phyloP scores from a whole-genome alignment of 1,140 invertebrate genomes.

The Panulirus ornatus region DNA sequence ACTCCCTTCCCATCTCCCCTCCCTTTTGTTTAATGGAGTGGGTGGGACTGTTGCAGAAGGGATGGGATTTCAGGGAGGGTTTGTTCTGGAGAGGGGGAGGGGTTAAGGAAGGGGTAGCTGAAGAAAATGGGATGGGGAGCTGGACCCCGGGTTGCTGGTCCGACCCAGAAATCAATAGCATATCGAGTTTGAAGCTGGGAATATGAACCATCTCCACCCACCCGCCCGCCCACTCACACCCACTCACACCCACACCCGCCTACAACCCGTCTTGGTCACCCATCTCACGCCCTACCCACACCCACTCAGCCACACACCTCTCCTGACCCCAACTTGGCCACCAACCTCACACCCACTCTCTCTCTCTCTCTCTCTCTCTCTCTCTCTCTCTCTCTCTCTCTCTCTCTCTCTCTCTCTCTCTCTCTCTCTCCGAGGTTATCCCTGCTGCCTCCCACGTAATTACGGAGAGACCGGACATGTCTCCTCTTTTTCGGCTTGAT shows the following conservation, averaged over 20 bases:
- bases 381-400: not conserved
- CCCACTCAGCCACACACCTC: not conserved
- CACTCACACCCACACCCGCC: not conserved
- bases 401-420: not conserved
- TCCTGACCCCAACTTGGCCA: not conserved
- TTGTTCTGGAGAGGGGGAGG: not conserved
- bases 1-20: too few species aligned
- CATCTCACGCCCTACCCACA: not conserved
- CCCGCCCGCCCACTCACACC: not conserved
- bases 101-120: not conserved
- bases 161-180: constrained; percentile 1
- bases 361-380: not conserved
- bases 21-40: not conserved
- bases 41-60: not conserved
- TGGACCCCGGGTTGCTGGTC: too few species aligned
- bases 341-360: not conserved
- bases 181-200: not conserved
- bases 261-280: not conserved
- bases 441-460: not conserved
- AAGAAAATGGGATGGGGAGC: not conserved
- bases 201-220: constrained; percentile 6
- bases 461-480: not conserved
- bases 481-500: not conserved
- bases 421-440: not conserved
- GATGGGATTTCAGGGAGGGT: not conserved